Evolutionary conservation across 1,140 invertebrate species (phyloP), one percentile per base, ranked within the genome.

Genomic region (Bombus pyrosoma): DNA sequence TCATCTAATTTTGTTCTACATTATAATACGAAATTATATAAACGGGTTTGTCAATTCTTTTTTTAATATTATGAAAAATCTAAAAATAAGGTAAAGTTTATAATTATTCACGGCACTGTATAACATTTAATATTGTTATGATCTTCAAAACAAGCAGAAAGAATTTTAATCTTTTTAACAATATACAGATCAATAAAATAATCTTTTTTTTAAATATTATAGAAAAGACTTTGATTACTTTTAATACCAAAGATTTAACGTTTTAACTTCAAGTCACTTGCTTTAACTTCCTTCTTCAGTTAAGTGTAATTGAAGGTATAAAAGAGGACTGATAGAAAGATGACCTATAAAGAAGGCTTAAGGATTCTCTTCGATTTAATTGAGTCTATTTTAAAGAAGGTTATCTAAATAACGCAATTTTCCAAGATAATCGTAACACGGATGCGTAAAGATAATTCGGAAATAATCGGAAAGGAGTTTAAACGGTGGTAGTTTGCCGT

Each of bases 401-500:
- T 37, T 64, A 62, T 37, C 78, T 80, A 80, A 80, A 80, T 80
- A 80, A 80, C 25, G 43, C 41, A 80, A 80, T 80, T 85, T 80
- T 37, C 39, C 47, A 62, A 8, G 78, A 66, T 37, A 43, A 72
- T 34, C 39, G 74, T 64, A 64, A 69, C 71, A 81, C 68, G 53
- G 66, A 81, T 43, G 64, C 53, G 79, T 71, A 59, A 69, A 62
- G 87, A 69, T 86, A 86, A 89, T 89, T 81, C 81, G 87, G 91
- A 92, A 91, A 93, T 93, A 92, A 93, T 93, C 91, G 83, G 39
- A 8, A 57, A 74, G 43, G 68, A 80, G 59, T 64, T 80, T 79
- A 76, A 81, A 83, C 87, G 72, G 77, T 74, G 76, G 80, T 83
- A 87, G 88, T 88, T 79, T 90, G 88, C 88, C 78, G 87, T 82